phyloP scores from a whole-genome alignment of 2,888 invertebrate species.

The Theretra japonica region DNA sequence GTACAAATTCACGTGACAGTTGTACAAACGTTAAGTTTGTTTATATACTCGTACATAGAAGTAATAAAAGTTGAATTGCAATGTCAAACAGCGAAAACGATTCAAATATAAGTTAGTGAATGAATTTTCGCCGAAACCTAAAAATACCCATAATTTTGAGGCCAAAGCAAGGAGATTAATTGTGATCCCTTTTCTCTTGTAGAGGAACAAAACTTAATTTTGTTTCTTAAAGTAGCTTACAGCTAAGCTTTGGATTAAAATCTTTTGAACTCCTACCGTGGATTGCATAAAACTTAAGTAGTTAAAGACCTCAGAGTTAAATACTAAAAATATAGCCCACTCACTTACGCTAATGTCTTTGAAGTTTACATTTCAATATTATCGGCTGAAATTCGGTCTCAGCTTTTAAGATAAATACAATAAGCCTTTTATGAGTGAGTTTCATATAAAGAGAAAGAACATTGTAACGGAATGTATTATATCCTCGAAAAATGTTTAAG shows the following conservation, averaged over 20 bases:
- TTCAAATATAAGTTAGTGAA: neutral
- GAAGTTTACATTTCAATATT: neutral
- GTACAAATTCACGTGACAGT: no score
- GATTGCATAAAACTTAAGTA: slow-evolving; percentile 41
- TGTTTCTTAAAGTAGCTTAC: slow-evolving; percentile 72
- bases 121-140: slow-evolving; percentile 28
- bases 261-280: slow-evolving; percentile 52
- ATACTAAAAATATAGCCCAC: slow-evolving; percentile 7
- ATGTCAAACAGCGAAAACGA: neutral
- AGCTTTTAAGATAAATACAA: no score
- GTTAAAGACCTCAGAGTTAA: slow-evolving; percentile 17
- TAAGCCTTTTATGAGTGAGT: no score
- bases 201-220: slow-evolving; percentile 74
- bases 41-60: no score
- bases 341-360: neutral
- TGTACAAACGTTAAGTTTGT: no score
- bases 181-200: slow-evolving; percentile 72
- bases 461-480: no score
- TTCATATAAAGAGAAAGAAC: no score
- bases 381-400: no score
- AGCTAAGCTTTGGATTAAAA: slow-evolving; percentile 66
- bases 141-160: slow-evolving; percentile 52
- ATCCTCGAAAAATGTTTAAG: no score
- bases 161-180: slow-evolving; percentile 71
- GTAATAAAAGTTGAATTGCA: no score